phyloP scores from a whole-genome alignment of 2,888 invertebrate genomes.

The Dermolepida albohirtum region DNA sequence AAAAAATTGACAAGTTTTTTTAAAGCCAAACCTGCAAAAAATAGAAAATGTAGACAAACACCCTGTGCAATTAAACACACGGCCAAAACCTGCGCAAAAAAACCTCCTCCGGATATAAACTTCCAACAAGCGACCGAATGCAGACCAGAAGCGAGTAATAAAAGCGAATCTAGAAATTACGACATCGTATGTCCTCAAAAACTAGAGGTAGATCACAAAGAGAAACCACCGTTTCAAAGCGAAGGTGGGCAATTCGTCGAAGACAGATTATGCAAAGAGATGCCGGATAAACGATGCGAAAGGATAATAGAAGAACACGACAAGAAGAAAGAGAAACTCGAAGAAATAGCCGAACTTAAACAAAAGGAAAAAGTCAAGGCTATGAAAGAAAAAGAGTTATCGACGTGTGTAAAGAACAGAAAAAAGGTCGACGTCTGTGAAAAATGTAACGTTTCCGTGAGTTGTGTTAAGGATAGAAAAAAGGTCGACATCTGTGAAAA shows the following conservation, averaged over 20 bases:
- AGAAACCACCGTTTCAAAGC: constrained; percentile 24
- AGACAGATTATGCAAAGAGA: constrained; percentile 38
- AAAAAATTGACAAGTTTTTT: constrained; percentile 15
- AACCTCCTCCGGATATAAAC: background rate
- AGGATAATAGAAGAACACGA: constrained; percentile 24
- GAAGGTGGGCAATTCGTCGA: constrained; percentile 31
- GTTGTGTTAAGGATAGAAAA: background rate
- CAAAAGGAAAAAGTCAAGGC: background rate
- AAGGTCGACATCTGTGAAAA: constrained; percentile 43
- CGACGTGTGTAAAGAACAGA: constrained; percentile 4
- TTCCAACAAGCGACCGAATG: constrained; percentile 9
- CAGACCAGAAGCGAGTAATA: background rate
- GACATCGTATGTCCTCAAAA: constrained; percentile 11
- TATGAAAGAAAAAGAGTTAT: background rate
- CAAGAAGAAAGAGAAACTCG: constrained; percentile 15
- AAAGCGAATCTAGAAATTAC: background rate
- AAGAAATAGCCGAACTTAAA: constrained; percentile 2
- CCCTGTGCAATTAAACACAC: background rate
- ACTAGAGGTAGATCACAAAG: constrained; percentile 24
- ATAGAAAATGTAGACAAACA: too few relatives aligned
- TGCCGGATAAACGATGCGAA: constrained; percentile 30
- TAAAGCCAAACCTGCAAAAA: background rate
- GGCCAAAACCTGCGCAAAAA: background rate
- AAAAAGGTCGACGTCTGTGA: background rate
- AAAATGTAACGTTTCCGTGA: background rate